These are phyloP conservation scores for Drosophila bocki DNA, from an alignment of 1,140 invertebrate genomes.

Conservation along the genomic window DNA sequence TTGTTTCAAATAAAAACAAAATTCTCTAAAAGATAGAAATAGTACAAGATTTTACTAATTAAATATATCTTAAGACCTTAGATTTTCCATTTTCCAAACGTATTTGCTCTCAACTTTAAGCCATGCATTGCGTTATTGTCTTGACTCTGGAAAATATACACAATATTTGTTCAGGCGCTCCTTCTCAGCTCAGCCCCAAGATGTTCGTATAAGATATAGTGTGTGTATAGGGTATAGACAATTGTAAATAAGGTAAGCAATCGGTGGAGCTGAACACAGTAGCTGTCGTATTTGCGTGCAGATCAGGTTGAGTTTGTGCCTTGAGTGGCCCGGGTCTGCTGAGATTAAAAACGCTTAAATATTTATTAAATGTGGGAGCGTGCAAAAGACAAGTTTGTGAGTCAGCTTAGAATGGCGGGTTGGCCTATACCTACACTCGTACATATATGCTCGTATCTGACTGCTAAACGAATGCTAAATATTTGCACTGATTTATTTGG, in stretches of 20 bases:
- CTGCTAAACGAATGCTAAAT: conserved; percentile 79
- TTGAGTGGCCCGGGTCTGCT: conserved; percentile 38
- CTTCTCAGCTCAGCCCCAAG: conserved; percentile 18
- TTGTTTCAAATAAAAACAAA: background rate
- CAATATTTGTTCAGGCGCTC: conserved; percentile 69
- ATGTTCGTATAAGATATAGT: conserved; percentile 45
- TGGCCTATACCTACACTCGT: background rate
- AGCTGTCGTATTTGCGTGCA: conserved; percentile 48
- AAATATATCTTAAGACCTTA: background rate
- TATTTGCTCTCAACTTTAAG: conserved; percentile 12
- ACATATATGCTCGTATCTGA: conserved; percentile 15
- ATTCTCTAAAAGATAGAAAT: no score
- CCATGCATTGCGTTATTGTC: conserved; percentile 11
- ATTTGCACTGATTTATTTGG: conserved; percentile 79
- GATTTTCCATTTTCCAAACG: background rate
- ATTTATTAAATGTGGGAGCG: conserved; percentile 83
- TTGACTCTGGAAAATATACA: conserved; percentile 42
- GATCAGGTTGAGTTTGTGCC: conserved; percentile 30
- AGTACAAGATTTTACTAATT: background rate
- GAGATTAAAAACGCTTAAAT: conserved; percentile 78
- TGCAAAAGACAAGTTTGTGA: conserved; percentile 78
- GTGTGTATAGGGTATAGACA: conserved; percentile 53
- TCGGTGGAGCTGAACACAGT: conserved; percentile 69
- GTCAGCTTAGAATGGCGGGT: conserved; percentile 56
- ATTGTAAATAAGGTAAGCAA: conserved; percentile 47